A percentile compares a stretch with the other conserved stretches of the same genome.
Conservation (phyloP, 2,888 invertebrate genomes). For the Meandrusa payeni region DNA sequence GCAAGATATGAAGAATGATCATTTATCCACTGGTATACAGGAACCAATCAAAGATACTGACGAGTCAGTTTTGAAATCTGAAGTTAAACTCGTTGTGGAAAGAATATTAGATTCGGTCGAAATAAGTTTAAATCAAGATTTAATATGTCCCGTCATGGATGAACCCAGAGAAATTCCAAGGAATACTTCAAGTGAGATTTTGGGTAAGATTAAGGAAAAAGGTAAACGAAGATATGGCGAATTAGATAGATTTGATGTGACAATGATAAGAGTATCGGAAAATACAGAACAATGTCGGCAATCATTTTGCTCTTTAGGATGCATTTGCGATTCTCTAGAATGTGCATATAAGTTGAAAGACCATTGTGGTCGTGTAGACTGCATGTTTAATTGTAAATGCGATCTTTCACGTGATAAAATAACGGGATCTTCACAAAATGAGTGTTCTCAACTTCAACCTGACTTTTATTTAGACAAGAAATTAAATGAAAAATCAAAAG, state of each 20-base stretch:
- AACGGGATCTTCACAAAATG: constrained; percentile 41
- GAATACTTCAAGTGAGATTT: constrained; percentile 29
- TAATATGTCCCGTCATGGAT: constrained; percentile 50
- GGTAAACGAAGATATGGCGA: constrained; percentile 66
- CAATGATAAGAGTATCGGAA: constrained; percentile 79
- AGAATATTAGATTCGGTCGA: constrained; percentile 82
- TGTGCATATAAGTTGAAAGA: constrained; percentile 62
- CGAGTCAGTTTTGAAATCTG: constrained; percentile 30
- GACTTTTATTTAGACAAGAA: constrained; percentile 68
- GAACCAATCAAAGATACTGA: not conserved
- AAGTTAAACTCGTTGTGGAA: constrained; percentile 64
- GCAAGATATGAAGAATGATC: constrained; percentile 8
- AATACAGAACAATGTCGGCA: constrained; percentile 64
- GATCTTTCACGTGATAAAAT: constrained; percentile 52
- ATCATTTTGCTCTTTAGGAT: constrained; percentile 82
- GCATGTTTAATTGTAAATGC: constrained; percentile 80
- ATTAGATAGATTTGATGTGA: constrained; percentile 83
- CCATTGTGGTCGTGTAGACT: constrained; percentile 83
- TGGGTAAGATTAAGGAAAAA: constrained; percentile 50
- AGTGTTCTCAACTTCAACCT: constrained; percentile 45
- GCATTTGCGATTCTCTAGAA: constrained; percentile 83
- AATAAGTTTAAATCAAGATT: constrained; percentile 79
- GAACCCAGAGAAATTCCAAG: constrained; percentile 31
- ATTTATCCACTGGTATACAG: not conserved
- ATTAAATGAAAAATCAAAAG: constrained; percentile 80